Conservation (phyloP, 2,113 vertebrate genomes). For the Parus major region DNA sequence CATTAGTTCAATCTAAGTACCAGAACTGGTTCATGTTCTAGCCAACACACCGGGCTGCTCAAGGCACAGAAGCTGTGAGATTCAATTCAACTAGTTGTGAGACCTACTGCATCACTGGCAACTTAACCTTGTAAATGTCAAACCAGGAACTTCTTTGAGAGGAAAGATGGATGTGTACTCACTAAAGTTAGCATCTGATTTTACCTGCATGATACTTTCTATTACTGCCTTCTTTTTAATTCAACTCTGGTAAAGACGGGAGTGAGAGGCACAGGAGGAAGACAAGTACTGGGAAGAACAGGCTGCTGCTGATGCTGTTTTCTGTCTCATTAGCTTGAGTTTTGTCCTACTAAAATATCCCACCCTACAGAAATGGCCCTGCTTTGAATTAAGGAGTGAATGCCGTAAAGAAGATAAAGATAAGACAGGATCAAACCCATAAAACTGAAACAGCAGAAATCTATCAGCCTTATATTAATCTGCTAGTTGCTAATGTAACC, state of each 20-base stretch:
- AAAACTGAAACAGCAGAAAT: neutral
- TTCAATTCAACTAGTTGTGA: neutral
- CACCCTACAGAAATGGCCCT: neutral
- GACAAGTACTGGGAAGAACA: neutral
- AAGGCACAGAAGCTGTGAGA: neutral
- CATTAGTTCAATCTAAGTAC: neutral
- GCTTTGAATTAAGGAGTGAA: neutral
- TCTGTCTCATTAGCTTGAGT: neutral
- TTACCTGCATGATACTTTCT: neutral
- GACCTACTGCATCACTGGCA: neutral
- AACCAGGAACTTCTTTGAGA: neutral
- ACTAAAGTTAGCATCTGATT: neutral
- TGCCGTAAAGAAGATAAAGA: neutral
- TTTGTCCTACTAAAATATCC: neutral
- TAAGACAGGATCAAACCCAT: neutral
- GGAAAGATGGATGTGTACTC: neutral
- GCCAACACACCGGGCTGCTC: neutral
- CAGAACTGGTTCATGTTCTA: neutral
- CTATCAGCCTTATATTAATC: neutral
- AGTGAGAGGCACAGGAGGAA: neutral
- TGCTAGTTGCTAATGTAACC: neutral
- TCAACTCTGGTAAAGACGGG: neutral
- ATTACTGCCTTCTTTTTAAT: neutral
- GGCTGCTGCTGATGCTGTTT: neutral
- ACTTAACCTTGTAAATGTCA: neutral